Percentiles rank a stretch among this genome's conserved stretches.
These are phyloP conservation scores for western clawed frog (Xenopus tropicalis) DNA, from an alignment of 2,113 vertebrate genomes.

Conservation along the genomic window UCB_Xtro_10.0 CM004446.2:24090501-24091000, in stretches of 20 bases:
- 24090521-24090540: no score
- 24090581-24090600: not conserved
- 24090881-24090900: conserved; percentile 33
- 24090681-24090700: conserved; percentile 11
- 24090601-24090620: conserved; percentile 1
- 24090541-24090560: not conserved
- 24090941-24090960: not conserved
- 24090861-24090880: conserved; percentile 19
- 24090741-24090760: conserved; percentile 18
- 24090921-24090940: conserved; percentile 32
- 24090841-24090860: conserved; percentile 24
- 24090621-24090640: conserved; percentile 1
- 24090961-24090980: not conserved
- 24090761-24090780: conserved; percentile 9
- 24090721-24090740: conserved; percentile 12
- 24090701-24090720: conserved; percentile 12
- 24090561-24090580: not conserved
- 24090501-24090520: not conserved
- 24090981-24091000: not conserved
- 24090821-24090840: no score
- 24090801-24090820: not conserved
- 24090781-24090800: conserved; percentile 27
- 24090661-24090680: conserved; percentile 14
- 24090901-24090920: conserved; percentile 28
- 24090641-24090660: conserved; percentile 3